Evolutionary conservation across 92 coral and sea anemone genomes (phyloP), one percentile per base, ranked within the genome.

Genomic region (Epizoanthus scotinus): DNA sequence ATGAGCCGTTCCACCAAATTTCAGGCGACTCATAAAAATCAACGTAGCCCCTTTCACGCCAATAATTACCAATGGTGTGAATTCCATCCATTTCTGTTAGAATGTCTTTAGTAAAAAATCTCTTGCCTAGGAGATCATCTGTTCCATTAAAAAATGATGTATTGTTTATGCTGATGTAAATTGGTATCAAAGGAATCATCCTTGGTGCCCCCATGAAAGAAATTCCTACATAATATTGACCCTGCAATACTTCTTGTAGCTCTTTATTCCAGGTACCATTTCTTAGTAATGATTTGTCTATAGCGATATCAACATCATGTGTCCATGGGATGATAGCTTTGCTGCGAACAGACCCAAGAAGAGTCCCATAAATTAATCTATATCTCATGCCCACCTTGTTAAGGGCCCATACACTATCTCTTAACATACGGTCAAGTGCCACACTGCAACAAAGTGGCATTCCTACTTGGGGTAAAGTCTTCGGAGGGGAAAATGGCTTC

Each of bases 291-390:
- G 74, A 54, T 47, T 38, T 61, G 50, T 80, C 60, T 31, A 88
- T 14, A 13, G 90, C 87, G 38, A 91, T 61, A 40, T 91, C 95
- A 13, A 86, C 63, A 38, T 91, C 95, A 60, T 70, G 81, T 1
- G 95, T 83, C 86, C 92, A 91, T 13, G 95, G 95, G 40, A 91
- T 91, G 6, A 91, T 88, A n/a, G 95, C 79, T 60, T 84, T 78
- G 42, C 81, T 91, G 31, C 95, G 85, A 25, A 85, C 72, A 18
- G 88, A 89, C 3, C 95, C 95, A 66, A 88, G 78, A 17, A 91
- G 86, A 6, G 95, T 91, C 5, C 95, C 92, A 86, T 71, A 91
- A 14, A 88, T 52, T n/a, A 91, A 54, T 13, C 86, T 70, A 57
- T 91, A 77, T 26, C 85, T 70, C 49, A 88, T 17, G 19, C 90